A percentile compares a stretch with the other conserved stretches of the same genome.
phyloP scores from a whole-genome alignment of 2,888 invertebrate species.

The Atrina japonica region DNA sequence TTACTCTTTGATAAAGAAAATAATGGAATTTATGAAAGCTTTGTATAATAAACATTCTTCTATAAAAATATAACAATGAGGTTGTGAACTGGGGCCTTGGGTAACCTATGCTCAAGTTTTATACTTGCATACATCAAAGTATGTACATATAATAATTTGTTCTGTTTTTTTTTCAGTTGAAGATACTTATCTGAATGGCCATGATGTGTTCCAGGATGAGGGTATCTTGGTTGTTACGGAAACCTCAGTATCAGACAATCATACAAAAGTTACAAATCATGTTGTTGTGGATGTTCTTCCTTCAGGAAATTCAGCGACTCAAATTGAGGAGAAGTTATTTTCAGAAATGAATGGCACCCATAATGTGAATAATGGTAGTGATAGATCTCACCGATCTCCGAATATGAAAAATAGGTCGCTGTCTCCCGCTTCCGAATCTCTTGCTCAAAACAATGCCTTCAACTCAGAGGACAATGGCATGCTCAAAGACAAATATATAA shows the following conservation, averaged over 20 bases:
- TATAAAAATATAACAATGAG: no score
- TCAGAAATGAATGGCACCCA: conserved; percentile 21
- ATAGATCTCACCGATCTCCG: conserved; percentile 23
- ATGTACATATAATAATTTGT: no score
- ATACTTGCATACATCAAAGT: no score
- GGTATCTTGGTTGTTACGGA: conserved; percentile 33
- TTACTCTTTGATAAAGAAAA: no score
- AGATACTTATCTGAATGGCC: conserved; percentile 6
- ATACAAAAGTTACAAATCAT: conserved; percentile 19
- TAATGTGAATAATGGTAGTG: conserved; percentile 27
- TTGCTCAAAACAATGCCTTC: conserved; percentile 66
- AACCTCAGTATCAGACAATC: conserved; percentile 9
- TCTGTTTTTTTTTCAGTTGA: conserved; percentile 29
- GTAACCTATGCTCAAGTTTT: no score
- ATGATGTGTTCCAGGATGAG: conserved; percentile 14
- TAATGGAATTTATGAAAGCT: no score
- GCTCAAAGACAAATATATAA: conserved; percentile 55
- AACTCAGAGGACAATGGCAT: conserved; percentile 49
- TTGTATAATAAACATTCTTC: no score
- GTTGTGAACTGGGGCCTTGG: no score
- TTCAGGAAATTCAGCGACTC: conserved; percentile 27
- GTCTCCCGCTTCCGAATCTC: conserved; percentile 67
- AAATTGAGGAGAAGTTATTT: conserved; percentile 26
- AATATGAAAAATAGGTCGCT: conserved; percentile 46
- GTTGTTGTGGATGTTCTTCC: conserved; percentile 31